Conservation (phyloP, 2,888 invertebrate species). For the Apamea epomidion region DNA sequence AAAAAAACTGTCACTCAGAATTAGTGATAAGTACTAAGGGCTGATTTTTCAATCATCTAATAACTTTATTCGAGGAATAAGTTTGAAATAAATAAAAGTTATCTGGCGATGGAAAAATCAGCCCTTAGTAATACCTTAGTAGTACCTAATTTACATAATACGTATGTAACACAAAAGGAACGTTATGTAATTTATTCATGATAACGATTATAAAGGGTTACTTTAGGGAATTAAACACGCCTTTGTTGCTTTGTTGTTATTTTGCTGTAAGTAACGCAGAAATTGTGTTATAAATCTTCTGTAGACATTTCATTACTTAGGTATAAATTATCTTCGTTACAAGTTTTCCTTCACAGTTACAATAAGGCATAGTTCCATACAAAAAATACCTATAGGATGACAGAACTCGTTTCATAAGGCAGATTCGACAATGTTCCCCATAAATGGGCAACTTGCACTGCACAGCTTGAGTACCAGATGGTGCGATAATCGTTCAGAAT, state of each 20-base stretch:
- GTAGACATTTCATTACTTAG: constrained; percentile 22
- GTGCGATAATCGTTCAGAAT: constrained; percentile 8
- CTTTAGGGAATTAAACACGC: constrained; percentile 49
- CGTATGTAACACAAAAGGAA: background rate
- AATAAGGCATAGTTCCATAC: background rate
- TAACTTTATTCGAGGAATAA: too few relatives aligned
- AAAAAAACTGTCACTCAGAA: background rate
- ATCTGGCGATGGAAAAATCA: too few relatives aligned
- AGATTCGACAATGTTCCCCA: constrained; percentile 26
- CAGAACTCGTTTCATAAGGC: constrained; percentile 3
- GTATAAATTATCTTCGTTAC: background rate
- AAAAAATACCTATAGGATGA: background rate
- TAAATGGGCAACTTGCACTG: constrained; percentile 37
- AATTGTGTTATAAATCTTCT: constrained; percentile 30
- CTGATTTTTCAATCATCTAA: too few relatives aligned
- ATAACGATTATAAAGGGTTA: constrained; percentile 27
- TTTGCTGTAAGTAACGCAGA: background rate
- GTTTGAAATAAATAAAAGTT: too few relatives aligned
- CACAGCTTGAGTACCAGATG: constrained; percentile 36
- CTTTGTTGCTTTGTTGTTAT: constrained; percentile 21
- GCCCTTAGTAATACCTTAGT: background rate
- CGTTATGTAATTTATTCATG: constrained; percentile 13
- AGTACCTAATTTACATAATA: background rate
- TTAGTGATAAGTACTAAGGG: background rate
- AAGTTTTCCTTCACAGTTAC: background rate